Evolutionary conservation across 2,797 vertebrate species (phyloP).

Genomic region (Adelosebastes latens): DNA sequence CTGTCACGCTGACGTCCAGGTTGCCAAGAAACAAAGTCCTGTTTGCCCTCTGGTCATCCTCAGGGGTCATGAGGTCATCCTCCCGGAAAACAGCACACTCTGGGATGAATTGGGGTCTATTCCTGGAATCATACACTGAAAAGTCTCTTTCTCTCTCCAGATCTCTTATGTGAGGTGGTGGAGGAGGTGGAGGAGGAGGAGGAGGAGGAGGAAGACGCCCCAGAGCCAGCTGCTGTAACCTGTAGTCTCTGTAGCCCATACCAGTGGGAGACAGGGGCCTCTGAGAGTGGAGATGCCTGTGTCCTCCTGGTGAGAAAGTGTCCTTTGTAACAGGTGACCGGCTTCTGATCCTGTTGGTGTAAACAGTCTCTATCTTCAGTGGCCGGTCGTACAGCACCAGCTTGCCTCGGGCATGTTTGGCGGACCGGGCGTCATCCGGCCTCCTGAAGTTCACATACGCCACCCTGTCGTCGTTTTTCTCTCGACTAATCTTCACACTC

Average conservation of each 20-base stretch:
- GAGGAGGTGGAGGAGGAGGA: conserved; percentile 87
- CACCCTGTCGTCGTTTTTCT: conserved; percentile 89
- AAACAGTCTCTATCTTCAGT: conserved; percentile 94
- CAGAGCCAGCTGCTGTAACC: conserved; percentile 93
- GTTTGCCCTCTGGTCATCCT: conserved; percentile 95
- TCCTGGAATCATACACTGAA: conserved; percentile 87
- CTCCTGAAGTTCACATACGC: conserved; percentile 96
- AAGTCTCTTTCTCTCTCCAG: conserved; percentile 92
- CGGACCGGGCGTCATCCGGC: conserved; percentile 93
- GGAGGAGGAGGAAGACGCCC: conserved; percentile 89
- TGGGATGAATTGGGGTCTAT: conserved; percentile 85
- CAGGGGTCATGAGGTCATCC: conserved; percentile 91
- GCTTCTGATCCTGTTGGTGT: conserved; percentile 84
- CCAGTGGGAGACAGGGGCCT: conserved; percentile 88
- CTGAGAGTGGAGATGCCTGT: conserved; percentile 83
- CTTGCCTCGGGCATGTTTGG: conserved; percentile 93
- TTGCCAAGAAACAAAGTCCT: conserved; percentile 97
- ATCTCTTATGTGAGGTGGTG: conserved; percentile 89
- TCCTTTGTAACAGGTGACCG: conserved; percentile 92
- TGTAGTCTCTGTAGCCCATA: conserved; percentile 91
- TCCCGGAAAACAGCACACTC: conserved; percentile 89
- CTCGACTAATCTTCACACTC: conserved; percentile 94
- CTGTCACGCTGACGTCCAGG: conserved; percentile 91
- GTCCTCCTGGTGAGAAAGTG: conserved; percentile 78
- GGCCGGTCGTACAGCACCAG: conserved; percentile 95